Percentiles rank a stretch among this genome's conserved stretches.
Evolutionary conservation across 1,140 invertebrate species (phyloP).

Genomic region (Neodiprion fabricii): DNA sequence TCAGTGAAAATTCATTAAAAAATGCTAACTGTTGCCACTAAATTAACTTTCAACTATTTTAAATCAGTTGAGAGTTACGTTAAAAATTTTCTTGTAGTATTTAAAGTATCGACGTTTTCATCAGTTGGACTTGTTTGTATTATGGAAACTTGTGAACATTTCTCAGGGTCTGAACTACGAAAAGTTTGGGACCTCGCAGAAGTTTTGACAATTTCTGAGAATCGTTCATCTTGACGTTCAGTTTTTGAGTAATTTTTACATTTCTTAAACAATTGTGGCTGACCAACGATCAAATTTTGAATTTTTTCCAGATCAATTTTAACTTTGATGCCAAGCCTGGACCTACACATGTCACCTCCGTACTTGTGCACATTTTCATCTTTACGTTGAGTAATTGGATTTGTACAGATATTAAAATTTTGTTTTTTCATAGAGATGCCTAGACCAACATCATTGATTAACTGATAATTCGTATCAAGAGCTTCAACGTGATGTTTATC

Average conservation of each 20-base stretch:
- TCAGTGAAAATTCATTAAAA: too few relatives aligned
- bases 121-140: not conserved
- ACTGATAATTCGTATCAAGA: too few relatives aligned
- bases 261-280: slow-evolving; percentile 42
- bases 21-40: too few relatives aligned
- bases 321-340: slow-evolving; percentile 37
- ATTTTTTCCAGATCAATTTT: slow-evolving; percentile 54
- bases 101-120: not conserved
- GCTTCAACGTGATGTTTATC: too few relatives aligned
- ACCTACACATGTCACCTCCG: not conserved
- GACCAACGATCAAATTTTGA: slow-evolving; percentile 36
- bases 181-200: not conserved
- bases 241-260: slow-evolving; percentile 10
- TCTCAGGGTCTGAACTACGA: not conserved
- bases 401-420: too few relatives aligned
- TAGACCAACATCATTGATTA: too few relatives aligned
- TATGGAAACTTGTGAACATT: not conserved
- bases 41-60: too few relatives aligned
- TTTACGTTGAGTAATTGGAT: too few relatives aligned
- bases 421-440: too few relatives aligned
- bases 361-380: not conserved
- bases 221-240: not conserved
- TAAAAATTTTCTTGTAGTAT: not conserved
- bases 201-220: not conserved
- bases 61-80: too few relatives aligned